Evolutionary conservation across 2,888 invertebrate species (phyloP).

Genomic region (Trypoxylon attenuatum): DNA sequence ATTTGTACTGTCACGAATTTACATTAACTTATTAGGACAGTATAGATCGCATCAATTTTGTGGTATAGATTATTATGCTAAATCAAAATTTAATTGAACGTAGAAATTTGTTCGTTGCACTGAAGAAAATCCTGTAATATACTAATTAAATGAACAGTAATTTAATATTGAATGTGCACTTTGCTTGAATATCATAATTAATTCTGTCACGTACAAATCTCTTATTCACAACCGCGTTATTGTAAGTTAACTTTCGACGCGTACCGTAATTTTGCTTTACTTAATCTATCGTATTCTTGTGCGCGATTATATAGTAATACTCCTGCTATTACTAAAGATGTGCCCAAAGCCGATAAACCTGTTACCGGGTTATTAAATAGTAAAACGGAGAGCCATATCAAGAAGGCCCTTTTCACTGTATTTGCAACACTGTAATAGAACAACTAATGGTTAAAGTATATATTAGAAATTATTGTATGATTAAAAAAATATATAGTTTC

Average conservation of each 20-base stretch:
- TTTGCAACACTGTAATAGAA: slow-evolving; percentile 82
- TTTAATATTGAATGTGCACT: not conserved
- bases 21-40: no score
- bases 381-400: slow-evolving; percentile 86
- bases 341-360: slow-evolving; percentile 83
- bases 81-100: slow-evolving; percentile 3
- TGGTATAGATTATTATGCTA: no score
- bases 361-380: slow-evolving; percentile 86
- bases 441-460: slow-evolving; percentile 1
- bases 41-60: no score
- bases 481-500: not conserved
- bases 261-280: slow-evolving; percentile 59
- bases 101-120: slow-evolving; percentile 4
- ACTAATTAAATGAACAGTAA: no score
- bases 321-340: slow-evolving; percentile 82
- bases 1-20: not conserved
- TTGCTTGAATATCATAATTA: not conserved
- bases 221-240: slow-evolving; percentile 44
- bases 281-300: slow-evolving; percentile 77
- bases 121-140: slow-evolving; percentile 25
- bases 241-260: slow-evolving; percentile 70
- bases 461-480: not conserved
- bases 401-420: slow-evolving; percentile 85
- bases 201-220: slow-evolving; percentile 11
- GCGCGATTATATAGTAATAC: slow-evolving; percentile 86